phyloP scores from a whole-genome alignment of 1,140 invertebrate species.

The Pygmarrhopalites habei region DNA sequence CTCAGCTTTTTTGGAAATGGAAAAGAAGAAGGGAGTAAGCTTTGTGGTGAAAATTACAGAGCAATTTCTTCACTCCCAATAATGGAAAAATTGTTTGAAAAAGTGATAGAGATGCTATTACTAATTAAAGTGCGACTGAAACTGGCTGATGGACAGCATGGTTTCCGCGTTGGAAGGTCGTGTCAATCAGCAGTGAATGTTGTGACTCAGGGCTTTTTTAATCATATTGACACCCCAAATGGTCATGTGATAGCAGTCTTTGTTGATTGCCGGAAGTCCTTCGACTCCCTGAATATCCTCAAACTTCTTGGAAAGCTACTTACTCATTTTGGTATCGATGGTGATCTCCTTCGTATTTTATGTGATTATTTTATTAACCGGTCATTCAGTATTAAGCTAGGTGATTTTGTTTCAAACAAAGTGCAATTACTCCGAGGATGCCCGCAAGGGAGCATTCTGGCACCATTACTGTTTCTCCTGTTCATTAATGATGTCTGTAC shows the following conservation, averaged over 20 bases:
- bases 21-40: neutral
- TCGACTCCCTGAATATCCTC: neutral
- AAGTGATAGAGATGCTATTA: neutral
- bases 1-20: too few relatives aligned
- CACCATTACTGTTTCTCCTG: neutral
- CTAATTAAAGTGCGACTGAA: neutral
- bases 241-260: neutral
- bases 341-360: neutral
- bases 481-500: neutral
- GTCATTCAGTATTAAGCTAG: neutral
- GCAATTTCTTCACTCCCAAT: neutral
- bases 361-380: neutral
- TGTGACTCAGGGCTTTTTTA: neutral
- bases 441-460: neutral
- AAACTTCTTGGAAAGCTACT: neutral
- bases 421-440: neutral
- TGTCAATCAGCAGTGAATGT: neutral
- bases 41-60: neutral
- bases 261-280: neutral
- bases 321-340: neutral
- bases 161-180: neutral
- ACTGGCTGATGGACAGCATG: neutral
- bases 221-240: neutral
- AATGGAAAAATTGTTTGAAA: neutral
- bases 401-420: neutral